Evolutionary conservation across 2,113 vertebrate species (phyloP), one percentile per base, ranked within the genome.

Genomic region (Pterophyllum scalare): DNA sequence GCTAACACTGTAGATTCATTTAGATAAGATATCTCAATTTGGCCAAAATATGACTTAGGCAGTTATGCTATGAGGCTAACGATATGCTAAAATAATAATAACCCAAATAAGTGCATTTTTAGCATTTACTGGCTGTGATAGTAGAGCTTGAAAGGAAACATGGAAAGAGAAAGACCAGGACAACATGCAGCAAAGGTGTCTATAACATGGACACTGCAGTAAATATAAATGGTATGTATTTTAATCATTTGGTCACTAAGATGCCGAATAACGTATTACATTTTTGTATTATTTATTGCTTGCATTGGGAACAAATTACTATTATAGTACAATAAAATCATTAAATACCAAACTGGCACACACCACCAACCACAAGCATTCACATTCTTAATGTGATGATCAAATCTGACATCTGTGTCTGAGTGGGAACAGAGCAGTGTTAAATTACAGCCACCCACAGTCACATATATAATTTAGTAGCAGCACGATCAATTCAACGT

Each of bases 391-490:
- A 77, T 31, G n/a, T 4, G 20, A 61, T 26, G 22, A 46, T 72
- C 46, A 77, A 85, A 77, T 80, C 59, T 59, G 72, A 88, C 20
- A 56, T 54, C 28, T 87, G 49, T 3, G 35, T 82, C 1, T 38
- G 19, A 80, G 57, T 28, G 11, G 56, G 11, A 59, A 52, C 49
- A 60, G 75, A 84, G 79, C 12, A 14, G 28, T 57, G 85, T 74
- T 89, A 78, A 77, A 79, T 49, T 24, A 13, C 70, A 70, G 80
- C 61, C 6, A 12, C 76, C 35, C 75, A 56, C 85, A 74, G 59
- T 70, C 74, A 56, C 77, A 82, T 91, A 75, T 28, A 87, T 90
- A 82, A 85, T 72, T 76, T 24, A 75, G 77, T 2, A 60, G 82
- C 80, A 82, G 84, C 11, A 20, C 14, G 22, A 85, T 87, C 84